Percentiles rank a stretch among this genome's conserved stretches.
Conservation (phyloP, 2,888 invertebrate species). For the Pelosia muscerda region DNA sequence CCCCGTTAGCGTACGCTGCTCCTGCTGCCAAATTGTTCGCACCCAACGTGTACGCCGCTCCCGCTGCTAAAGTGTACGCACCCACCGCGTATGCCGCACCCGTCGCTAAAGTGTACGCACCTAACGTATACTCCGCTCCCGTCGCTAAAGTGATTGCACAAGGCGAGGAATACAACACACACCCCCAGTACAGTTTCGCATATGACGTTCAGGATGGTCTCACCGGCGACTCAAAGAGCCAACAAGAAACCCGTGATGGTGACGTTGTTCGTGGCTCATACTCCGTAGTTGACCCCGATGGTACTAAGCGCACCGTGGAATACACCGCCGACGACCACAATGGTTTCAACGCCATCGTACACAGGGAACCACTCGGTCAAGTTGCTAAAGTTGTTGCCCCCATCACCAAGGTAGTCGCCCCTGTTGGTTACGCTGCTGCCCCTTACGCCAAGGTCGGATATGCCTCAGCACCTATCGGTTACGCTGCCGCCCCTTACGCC, state of each 20-base stretch:
- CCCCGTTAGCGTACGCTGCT: slow-evolving; percentile 49
- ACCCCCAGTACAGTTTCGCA: slow-evolving; percentile 82
- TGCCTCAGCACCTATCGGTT: slow-evolving; percentile 39
- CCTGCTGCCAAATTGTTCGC: slow-evolving; percentile 47
- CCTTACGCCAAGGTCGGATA: neutral
- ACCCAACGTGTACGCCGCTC: slow-evolving; percentile 55
- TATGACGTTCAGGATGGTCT: slow-evolving; percentile 84
- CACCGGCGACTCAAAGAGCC: slow-evolving; percentile 79
- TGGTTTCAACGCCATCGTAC: slow-evolving; percentile 82
- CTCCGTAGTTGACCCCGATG: slow-evolving; percentile 83
- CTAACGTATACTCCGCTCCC: slow-evolving; percentile 63
- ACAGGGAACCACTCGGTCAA: slow-evolving; percentile 67
- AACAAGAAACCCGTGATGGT: slow-evolving; percentile 84
- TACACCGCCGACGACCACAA: slow-evolving; percentile 80
- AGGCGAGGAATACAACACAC: slow-evolving; percentile 64
- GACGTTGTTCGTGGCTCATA: slow-evolving; percentile 84
- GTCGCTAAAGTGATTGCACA: slow-evolving; percentile 60
- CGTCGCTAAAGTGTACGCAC: slow-evolving; percentile 57
- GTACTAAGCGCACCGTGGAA: slow-evolving; percentile 83
- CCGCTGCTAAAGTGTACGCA: slow-evolving; percentile 33
- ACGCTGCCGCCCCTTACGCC: slow-evolving; percentile 52
- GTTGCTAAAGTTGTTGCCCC: slow-evolving; percentile 59
- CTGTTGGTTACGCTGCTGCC: neutral
- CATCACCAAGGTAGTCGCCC: slow-evolving; percentile 32
- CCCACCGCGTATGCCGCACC: slow-evolving; percentile 49